Evolutionary conservation across 2,113 vertebrate species (phyloP).

Genomic region (Myotis lucifugus): DNA sequence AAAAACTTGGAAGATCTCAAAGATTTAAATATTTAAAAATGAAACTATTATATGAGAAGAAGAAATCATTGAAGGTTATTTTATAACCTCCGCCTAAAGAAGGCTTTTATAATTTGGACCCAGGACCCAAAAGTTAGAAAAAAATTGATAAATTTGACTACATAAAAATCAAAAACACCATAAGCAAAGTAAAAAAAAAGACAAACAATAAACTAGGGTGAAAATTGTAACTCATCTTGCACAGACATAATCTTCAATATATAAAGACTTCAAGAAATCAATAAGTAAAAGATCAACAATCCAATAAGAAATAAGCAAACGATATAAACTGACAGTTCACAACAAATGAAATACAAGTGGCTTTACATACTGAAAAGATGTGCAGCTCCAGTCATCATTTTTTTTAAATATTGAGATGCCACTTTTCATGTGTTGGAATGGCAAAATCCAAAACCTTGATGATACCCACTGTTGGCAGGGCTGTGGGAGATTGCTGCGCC

Average conservation of each 20-base stretch:
- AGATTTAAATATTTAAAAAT: not conserved
- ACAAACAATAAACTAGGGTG: not conserved
- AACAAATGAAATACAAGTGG: not conserved
- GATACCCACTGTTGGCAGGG: not conserved
- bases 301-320: not conserved
- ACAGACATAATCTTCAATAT: not conserved
- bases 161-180: not conserved
- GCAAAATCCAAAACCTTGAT: not conserved
- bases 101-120: not conserved
- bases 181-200: not conserved
- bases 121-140: not conserved
- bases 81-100: not conserved
- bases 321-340: not conserved
- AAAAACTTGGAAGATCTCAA: slow-evolving; percentile 37
- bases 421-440: not conserved
- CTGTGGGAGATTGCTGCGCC: not conserved
- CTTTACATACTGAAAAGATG: not conserved
- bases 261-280: not conserved
- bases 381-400: not conserved
- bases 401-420: not conserved
- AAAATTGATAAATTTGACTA: slow-evolving; percentile 22
- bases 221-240: not conserved
- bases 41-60: not conserved
- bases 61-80: slow-evolving; percentile 2
- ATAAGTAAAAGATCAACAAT: not conserved